Percentiles rank a stretch among this genome's conserved stretches.
phyloP scores from a whole-genome alignment of 2,888 invertebrate species.

The Nemotelus nigrinus region DNA sequence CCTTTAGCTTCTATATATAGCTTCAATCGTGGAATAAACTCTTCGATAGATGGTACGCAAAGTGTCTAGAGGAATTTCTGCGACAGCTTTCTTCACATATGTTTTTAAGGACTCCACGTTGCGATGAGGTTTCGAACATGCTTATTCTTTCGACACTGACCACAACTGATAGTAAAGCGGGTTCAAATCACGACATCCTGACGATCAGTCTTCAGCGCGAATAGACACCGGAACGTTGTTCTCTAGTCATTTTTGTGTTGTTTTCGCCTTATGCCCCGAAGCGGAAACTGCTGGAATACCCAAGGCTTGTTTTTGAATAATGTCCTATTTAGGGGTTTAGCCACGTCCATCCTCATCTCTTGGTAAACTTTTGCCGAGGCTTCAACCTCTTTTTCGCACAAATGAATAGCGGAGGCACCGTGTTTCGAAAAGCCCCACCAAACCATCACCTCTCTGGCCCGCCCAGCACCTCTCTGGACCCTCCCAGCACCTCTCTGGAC shows the following conservation, averaged over 20 bases:
- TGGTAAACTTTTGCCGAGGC: conserved; percentile 33
- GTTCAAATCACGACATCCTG: background rate
- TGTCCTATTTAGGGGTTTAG: background rate
- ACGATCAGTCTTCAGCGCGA: background rate
- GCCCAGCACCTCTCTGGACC: background rate
- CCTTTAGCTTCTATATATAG: conserved; percentile 1
- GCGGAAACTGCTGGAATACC: too few species aligned
- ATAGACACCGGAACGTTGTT: background rate
- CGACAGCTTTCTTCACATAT: background rate
- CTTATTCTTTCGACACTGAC: background rate
- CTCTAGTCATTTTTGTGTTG: too few species aligned
- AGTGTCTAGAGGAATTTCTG: background rate
- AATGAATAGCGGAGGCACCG: conserved; percentile 52
- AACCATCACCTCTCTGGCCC: conserved; percentile 52
- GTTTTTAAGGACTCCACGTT: conserved; percentile 4
- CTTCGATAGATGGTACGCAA: conserved; percentile 5
- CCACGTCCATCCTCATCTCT: conserved; percentile 29
- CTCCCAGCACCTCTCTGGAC: background rate
- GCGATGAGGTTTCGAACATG: background rate
- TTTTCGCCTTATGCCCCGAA: background rate
- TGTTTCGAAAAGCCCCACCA: conserved; percentile 52
- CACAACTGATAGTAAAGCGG: conserved; percentile 6
- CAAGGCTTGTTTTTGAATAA: background rate
- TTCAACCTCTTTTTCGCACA: conserved; percentile 52
- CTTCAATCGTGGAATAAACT: background rate